Conservation (phyloP, 2,113 vertebrate genomes). For the Martes martes region DNA sequence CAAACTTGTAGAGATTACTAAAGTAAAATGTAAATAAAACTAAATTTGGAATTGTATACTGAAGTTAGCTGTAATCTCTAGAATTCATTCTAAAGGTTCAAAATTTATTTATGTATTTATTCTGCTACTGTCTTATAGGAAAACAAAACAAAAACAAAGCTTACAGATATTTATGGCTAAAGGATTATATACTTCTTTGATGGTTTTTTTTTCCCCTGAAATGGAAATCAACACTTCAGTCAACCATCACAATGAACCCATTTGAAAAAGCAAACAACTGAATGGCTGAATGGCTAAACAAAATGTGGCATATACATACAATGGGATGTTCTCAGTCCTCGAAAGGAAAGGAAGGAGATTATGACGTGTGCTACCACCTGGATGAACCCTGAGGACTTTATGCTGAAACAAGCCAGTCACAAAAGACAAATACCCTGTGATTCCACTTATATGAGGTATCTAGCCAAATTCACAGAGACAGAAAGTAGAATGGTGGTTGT, state of each 20-base stretch:
- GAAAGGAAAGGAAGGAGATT: not conserved
- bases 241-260: not conserved
- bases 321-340: not conserved
- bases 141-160: not conserved
- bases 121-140: not conserved
- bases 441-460: not conserved
- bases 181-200: not conserved
- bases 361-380: not conserved
- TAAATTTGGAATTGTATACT: not conserved
- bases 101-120: not conserved
- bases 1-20: not conserved
- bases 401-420: not conserved
- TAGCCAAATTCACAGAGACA: not conserved
- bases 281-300: not conserved
- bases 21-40: conserved; percentile 7
- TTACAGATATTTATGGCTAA: not conserved
- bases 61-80: not conserved
- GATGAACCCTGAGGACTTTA: not conserved
- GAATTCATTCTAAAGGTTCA: not conserved
- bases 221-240: not conserved
- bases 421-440: not conserved
- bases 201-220: not conserved
- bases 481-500: not conserved
- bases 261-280: not conserved
- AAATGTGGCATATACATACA: not conserved